Evolutionary conservation across 2,888 invertebrate species (phyloP).

Genomic region (Apodemia mormo): DNA sequence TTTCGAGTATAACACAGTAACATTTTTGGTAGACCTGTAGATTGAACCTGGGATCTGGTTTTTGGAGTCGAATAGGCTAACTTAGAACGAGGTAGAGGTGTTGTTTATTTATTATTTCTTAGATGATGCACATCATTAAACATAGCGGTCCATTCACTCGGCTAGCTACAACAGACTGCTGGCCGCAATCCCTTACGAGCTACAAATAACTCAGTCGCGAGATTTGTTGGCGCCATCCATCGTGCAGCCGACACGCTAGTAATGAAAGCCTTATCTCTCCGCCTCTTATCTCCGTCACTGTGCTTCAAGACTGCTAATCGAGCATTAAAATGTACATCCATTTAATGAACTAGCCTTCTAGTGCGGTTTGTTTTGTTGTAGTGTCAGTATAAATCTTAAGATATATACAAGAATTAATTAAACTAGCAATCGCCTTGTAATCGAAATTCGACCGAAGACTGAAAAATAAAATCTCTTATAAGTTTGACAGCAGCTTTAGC

Average conservation of each 20-base stretch:
- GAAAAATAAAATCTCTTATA: too few species aligned
- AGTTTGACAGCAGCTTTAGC: too few species aligned
- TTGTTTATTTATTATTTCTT: background rate
- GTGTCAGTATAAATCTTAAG: too few species aligned
- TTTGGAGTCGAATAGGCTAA: too few species aligned
- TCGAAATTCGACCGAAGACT: too few species aligned
- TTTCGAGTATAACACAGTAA: too few species aligned
- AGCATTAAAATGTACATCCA: slow-evolving; percentile 21
- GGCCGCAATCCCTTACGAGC: slow-evolving; percentile 33
- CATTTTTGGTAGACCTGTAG: too few species aligned
- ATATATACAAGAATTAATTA: too few species aligned
- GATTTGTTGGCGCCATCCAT: slow-evolving; percentile 69
- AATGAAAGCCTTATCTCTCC: slow-evolving; percentile 65
- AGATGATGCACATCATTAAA: background rate
- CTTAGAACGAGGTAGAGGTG: too few species aligned
- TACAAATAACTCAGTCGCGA: slow-evolving; percentile 63
- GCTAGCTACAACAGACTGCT: slow-evolving; percentile 31
- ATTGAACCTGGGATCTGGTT: too few species aligned
- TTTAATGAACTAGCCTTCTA: slow-evolving; percentile 5
- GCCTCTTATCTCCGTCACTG: slow-evolving; percentile 45
- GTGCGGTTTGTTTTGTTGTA: background rate
- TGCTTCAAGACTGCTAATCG: slow-evolving; percentile 41
- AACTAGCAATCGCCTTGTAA: too few species aligned
- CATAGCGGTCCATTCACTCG: background rate
- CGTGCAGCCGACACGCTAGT: slow-evolving; percentile 62